Evolutionary conservation across 2,888 invertebrate genomes (phyloP).

Genomic region (Cylloceria caligata): DNA sequence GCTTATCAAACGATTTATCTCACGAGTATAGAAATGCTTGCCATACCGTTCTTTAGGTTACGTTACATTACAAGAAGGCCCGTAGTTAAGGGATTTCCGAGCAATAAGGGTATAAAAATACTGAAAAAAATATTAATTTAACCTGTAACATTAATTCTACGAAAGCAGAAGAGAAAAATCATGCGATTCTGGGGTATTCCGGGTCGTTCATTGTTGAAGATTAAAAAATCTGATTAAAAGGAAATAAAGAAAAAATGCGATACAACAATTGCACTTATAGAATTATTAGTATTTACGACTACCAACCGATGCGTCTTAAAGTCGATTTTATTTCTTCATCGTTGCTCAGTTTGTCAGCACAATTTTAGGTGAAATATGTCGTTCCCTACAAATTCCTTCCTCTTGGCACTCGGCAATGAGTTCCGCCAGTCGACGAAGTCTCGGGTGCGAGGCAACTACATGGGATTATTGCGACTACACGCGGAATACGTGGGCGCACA

Average conservation of each 20-base stretch:
- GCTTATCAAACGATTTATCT: too few relatives aligned
- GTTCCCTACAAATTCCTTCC: slow-evolving; percentile 40
- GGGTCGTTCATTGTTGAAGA: too few relatives aligned
- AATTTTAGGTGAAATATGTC: slow-evolving; percentile 29
- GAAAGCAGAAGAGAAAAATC: too few relatives aligned
- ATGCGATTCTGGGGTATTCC: too few relatives aligned
- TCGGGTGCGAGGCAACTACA: slow-evolving; percentile 42
- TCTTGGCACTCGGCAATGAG: slow-evolving; percentile 43
- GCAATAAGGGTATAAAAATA: too few relatives aligned
- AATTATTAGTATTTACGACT: background rate
- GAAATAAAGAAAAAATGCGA: background rate
- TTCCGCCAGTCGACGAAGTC: slow-evolving; percentile 65
- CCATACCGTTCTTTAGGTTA: too few relatives aligned
- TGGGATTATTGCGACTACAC: slow-evolving; percentile 57
- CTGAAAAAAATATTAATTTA: too few relatives aligned
- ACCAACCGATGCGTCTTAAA: background rate
- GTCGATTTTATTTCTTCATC: background rate
- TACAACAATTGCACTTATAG: background rate
- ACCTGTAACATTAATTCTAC: too few relatives aligned
- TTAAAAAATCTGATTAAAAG: background rate
- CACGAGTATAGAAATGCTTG: too few relatives aligned
- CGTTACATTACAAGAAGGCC: too few relatives aligned
- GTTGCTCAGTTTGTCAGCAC: slow-evolving; percentile 8
- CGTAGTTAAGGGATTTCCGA: too few relatives aligned
- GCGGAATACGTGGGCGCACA: background rate